Evolutionary conservation across 1,140 invertebrate species (phyloP).

Genomic region (Halesus radiatus): DNA sequence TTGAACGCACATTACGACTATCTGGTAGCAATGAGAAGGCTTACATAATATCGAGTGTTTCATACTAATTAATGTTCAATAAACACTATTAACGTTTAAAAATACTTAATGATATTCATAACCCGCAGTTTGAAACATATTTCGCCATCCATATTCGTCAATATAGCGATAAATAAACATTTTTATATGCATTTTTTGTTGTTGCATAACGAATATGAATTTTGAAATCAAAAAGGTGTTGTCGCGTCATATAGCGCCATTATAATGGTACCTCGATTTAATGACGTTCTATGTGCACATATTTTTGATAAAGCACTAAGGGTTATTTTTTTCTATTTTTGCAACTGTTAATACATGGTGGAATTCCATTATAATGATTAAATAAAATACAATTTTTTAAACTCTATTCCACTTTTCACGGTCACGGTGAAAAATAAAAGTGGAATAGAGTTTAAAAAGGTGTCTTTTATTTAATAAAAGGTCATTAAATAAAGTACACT

Average conservation of each 20-base stretch:
- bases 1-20: not conserved
- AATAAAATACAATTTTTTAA: too few species aligned
- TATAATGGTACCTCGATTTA: not conserved
- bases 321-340: too few species aligned
- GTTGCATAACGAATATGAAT: conserved; percentile 23
- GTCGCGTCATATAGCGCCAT: conserved; percentile 14
- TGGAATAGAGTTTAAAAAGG: too few species aligned
- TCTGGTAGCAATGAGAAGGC: not conserved
- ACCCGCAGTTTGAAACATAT: not conserved
- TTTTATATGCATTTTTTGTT: conserved; percentile 4
- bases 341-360: too few species aligned
- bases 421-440: too few species aligned
- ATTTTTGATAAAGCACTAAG: too few species aligned
- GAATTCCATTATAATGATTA: too few species aligned
- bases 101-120: conserved; percentile 15
- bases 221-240: conserved; percentile 22
- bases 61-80: not conserved
- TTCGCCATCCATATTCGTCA: conserved; percentile 22
- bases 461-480: too few species aligned
- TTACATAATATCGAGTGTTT: conserved; percentile 4
- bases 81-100: not conserved
- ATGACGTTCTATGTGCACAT: too few species aligned
- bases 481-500: too few species aligned
- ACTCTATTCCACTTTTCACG: too few species aligned
- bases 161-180: conserved; percentile 18